Percentiles rank a stretch among this genome's conserved stretches.
Evolutionary conservation across 92 coral and sea anemone genomes (phyloP).

Genomic region (Epizoanthus rinbou): DNA sequence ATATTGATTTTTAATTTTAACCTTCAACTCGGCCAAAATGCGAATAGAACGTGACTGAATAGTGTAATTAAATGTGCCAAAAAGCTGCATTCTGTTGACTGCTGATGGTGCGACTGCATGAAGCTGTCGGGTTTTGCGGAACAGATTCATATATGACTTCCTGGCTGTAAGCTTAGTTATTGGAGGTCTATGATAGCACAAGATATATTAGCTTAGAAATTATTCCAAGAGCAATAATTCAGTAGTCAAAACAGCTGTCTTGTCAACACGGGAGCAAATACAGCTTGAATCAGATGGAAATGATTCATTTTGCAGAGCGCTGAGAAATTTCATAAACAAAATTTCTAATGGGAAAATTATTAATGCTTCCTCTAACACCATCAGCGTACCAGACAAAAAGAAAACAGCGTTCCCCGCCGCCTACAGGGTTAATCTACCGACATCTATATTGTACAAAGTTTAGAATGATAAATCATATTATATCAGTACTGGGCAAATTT

Average conservation of each 20-base stretch:
- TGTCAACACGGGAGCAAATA: conserved; percentile 19
- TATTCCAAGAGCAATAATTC: conserved; percentile 10
- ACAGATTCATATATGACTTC: not conserved
- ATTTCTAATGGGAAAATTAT: conserved; percentile 18
- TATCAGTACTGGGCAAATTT: not conserved
- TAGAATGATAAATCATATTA: not conserved
- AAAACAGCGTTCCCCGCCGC: not conserved
- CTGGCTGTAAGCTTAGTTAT: not conserved
- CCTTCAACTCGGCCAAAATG: conserved; percentile 1
- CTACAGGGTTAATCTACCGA: conserved; percentile 21
- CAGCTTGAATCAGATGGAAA: conserved; percentile 41
- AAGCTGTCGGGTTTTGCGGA: not conserved
- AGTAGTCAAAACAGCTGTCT: conserved; percentile 33
- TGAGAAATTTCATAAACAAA: conserved; percentile 31
- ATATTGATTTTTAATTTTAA: conserved; percentile 3
- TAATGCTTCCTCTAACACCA: conserved; percentile 29
- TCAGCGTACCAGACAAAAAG: conserved; percentile 12
- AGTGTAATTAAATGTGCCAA: not conserved
- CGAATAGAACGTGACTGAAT: conserved; percentile 16
- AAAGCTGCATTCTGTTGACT: conserved; percentile 2
- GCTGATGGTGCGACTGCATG: not conserved
- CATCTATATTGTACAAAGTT: conserved; percentile 13
- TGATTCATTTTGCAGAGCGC: conserved; percentile 32
- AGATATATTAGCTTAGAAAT: conserved; percentile 12
- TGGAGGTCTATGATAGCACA: conserved; percentile 18